Conservation (phyloP, 2,888 invertebrate genomes). For the Agrotis exclamationis region DNA sequence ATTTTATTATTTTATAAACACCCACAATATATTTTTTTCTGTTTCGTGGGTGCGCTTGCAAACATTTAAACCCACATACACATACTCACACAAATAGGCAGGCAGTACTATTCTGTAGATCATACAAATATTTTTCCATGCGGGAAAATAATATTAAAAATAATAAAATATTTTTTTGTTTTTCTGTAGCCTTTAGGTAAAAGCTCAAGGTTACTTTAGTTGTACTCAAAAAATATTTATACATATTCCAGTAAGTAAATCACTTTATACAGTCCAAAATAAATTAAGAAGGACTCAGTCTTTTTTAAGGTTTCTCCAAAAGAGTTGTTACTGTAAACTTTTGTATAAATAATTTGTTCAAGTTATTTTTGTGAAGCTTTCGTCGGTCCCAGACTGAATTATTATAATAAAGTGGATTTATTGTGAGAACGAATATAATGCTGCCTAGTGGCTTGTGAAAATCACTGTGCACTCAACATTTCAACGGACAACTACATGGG, state of each 20-base stretch:
- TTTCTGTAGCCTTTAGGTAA: background rate
- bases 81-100: too few relatives aligned
- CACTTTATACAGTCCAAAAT: constrained; percentile 5
- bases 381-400: background rate
- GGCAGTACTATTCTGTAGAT: too few relatives aligned
- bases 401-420: constrained; percentile 5
- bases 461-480: constrained; percentile 6
- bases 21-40: too few relatives aligned
- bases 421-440: constrained; percentile 9
- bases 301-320: constrained; percentile 1
- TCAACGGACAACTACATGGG: background rate
- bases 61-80: too few relatives aligned
- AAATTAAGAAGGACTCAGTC: constrained; percentile 11
- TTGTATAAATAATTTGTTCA: constrained; percentile 26
- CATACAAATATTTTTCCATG: too few relatives aligned
- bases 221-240: background rate
- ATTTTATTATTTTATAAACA: too few relatives aligned
- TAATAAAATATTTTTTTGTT: too few relatives aligned
- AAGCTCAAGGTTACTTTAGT: background rate
- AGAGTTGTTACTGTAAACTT: constrained; percentile 34
- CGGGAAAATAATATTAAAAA: too few relatives aligned
- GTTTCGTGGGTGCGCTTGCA: too few relatives aligned
- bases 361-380: constrained; percentile 9
- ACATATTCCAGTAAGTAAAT: constrained; percentile 4
- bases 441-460: constrained; percentile 9